A percentile compares a stretch with the other conserved stretches of the same genome.
Evolutionary conservation across 64 coral and sea anemone genomes (phyloP).

Genomic region (Porites australiensis): DNA sequence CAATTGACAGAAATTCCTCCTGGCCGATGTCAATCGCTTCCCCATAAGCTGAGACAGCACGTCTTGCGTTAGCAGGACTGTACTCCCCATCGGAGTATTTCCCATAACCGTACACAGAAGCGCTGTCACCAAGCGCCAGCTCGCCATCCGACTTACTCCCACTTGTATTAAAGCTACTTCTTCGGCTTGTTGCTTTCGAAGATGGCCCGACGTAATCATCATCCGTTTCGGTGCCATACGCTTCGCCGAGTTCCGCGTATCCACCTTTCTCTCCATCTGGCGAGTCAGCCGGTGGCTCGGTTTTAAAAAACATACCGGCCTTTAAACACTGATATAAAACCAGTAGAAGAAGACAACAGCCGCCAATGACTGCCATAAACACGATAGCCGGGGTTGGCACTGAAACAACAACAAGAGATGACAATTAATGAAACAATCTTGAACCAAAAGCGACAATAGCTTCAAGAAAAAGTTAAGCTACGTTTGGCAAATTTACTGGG

Average conservation of each 20-base stretch:
- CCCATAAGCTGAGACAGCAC: constrained; percentile 91
- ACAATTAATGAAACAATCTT: constrained; percentile 25
- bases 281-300: constrained; percentile 84
- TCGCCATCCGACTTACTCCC: constrained; percentile 94
- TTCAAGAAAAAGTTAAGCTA: neutral
- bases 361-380: constrained; percentile 96
- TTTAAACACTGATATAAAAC: constrained; percentile 93
- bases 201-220: constrained; percentile 87
- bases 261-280: constrained; percentile 66
- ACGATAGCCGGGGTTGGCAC: constrained; percentile 96
- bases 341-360: constrained; percentile 79
- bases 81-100: constrained; percentile 93
- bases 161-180: constrained; percentile 96
- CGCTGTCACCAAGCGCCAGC: constrained; percentile 87
- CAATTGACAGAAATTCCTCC: constrained; percentile 91
- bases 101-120: constrained; percentile 86
- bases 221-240: constrained; percentile 88
- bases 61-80: constrained; percentile 64
- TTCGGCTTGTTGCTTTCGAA: constrained; percentile 91
- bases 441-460: neutral
- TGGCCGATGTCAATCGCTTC: constrained; percentile 65
- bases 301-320: constrained; percentile 96
- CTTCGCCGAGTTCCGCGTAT: constrained; percentile 85
- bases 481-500: neutral
- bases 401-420: constrained; percentile 72